phyloP scores from a whole-genome alignment of 1,140 invertebrate species.

The Zaprionus ornatus region DNA sequence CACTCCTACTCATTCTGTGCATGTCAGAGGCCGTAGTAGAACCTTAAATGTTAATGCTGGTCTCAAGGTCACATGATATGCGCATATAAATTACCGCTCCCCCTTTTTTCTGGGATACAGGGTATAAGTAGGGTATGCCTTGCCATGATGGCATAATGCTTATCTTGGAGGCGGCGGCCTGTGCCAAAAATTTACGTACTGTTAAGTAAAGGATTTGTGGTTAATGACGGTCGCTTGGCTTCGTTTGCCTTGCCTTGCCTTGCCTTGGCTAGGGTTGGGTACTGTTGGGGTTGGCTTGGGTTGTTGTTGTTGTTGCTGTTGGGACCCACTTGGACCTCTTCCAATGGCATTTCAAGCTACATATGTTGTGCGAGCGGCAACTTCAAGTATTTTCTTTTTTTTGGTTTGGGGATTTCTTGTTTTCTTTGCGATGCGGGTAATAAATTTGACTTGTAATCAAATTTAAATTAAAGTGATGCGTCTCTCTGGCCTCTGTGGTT shows the following conservation, averaged over 20 bases:
- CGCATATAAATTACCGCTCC: constrained; percentile 64
- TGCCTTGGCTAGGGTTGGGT: background rate
- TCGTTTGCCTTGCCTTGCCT: background rate
- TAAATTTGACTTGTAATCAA: constrained; percentile 77
- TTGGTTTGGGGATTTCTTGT: constrained; percentile 22
- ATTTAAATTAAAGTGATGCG: constrained; percentile 71
- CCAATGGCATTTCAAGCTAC: constrained; percentile 51
- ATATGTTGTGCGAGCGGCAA: constrained; percentile 49
- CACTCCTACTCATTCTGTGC: background rate
- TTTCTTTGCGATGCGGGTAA: constrained; percentile 61
- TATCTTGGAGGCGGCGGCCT: constrained; percentile 62
- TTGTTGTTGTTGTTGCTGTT: constrained; percentile 24
- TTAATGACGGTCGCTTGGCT: constrained; percentile 70
- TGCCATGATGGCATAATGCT: constrained; percentile 29
- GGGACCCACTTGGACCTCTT: constrained; percentile 19
- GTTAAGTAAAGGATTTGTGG: constrained; percentile 81
- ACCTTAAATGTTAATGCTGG: constrained; percentile 48
- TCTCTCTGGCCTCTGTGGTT: background rate
- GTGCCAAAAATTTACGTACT: constrained; percentile 78
- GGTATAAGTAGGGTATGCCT: background rate
- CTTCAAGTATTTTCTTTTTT: constrained; percentile 7
- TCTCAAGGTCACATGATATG: constrained; percentile 77
- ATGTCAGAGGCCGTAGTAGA: constrained; percentile 2
- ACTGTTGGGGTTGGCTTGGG: constrained; percentile 1
- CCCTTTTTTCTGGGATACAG: constrained; percentile 8